Evolutionary conservation across 2,113 vertebrate species (phyloP), one percentile per base, ranked within the genome.

Genomic region (Thinocorus orbignyianus): DNA sequence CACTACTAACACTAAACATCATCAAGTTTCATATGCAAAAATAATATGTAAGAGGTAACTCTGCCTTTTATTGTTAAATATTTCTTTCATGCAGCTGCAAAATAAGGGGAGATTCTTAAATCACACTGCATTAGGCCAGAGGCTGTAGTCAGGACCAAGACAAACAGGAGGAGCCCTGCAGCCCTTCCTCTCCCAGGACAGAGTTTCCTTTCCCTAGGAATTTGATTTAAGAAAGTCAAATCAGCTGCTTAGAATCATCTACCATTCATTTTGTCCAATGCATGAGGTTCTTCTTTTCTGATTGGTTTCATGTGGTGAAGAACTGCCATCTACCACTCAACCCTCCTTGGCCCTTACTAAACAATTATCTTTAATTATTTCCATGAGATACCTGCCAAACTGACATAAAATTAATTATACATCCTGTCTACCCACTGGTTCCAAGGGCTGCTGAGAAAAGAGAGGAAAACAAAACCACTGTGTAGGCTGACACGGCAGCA

Each of bases 401-500:
- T 51, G n/a, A 86, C 60, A 54, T 13, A 51, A 76, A 79, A 76
- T 42, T 76, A 80, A 66, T 69, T 66, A 83, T 8, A 70, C 3
- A 65, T 73, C 44, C 64, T 85, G 51, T 17, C 69, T 52, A 35
- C 28, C 37, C 28, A 37, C 17, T 28, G 37, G 9, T n/a, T 88
- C 48, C 54, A 69, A 48, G 57, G 25, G 39, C 66, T 90, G 52
- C 48, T 68, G 61, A 74, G 71, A 74, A 71, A 81, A 73, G 69
- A 61, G 28, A 25, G n/a, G 46, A 74, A 72, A 90, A 86, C 46
- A 74, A 92, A 94, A 78, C 12, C 22, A 71, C 51, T 46, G 49
- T 26, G 37, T 18, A n/a, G 70, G 73, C 41, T 8, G 5, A 44
- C 13, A 24, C 0, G 0, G 37, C 51, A 84, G 46, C n/a, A 64